Base-by-base conservation (phyloP, 2,113 vertebrate species). In the Microtus oregoni region DNA sequence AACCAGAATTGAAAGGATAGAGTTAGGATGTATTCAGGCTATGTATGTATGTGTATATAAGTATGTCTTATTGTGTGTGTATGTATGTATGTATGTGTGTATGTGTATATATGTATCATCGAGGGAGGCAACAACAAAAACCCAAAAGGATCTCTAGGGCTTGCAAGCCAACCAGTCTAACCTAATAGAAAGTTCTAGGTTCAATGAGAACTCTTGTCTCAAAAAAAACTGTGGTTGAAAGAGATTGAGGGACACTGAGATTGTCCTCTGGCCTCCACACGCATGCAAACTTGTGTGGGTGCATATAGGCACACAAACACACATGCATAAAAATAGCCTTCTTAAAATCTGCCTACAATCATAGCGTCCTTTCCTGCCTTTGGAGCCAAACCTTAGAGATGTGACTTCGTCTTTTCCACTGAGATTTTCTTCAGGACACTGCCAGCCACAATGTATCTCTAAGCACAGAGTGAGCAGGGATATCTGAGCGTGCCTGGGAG, bases 341-440 rank as follows among this genome's bases (percentile, higher is more conserved):
- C 72, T 76, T 93, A 78, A 86, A 81, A 90, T 30, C 85, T 67
- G 47, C 91, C 93, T 88, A 78, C 85, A 86, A 86, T 77, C 78
- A 15, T 50, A 70, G 32, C 77, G 2, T 82, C 67, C 85, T 82
- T 67, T 73, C 86, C 85, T 92, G 81, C 58, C 47, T 72, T 73
- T 58, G 47, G 41, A 89, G 75, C 83, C 55, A 75, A 96, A 91
- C 58, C 61, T 26, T 35, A 52, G 55, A 90, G 90, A 96, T 82
- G 85, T 9, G 90, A 35, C 86, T 87, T 95, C 70, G 73, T 81
- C 87, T 89, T 90, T 88, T 94, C 94, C 81, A 10, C 35, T 89
- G 93, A 95, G 94, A 83, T 26, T 72, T 38, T 35, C 83, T 78
- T 94, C 77, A 89, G 72, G 91, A 73, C 75, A 63, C 47, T 95